Evolutionary conservation across 2,113 vertebrate species (phyloP), one percentile per base, ranked within the genome.

Genomic region (Globicephala melas): DNA sequence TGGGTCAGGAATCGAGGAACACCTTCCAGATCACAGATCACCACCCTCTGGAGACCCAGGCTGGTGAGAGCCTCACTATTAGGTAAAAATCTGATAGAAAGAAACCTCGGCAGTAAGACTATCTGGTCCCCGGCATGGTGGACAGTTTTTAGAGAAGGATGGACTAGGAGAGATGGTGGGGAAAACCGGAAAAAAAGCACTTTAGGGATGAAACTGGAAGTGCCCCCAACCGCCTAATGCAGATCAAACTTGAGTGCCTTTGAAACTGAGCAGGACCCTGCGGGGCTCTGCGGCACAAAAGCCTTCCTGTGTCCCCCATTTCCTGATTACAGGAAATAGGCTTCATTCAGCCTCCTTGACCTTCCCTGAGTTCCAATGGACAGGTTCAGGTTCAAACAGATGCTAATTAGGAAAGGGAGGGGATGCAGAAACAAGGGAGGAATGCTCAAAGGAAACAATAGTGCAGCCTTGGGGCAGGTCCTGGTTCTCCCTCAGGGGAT

Each of bases 401-500:
- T 17, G 74, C 44, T 33, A 20, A n/a, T 4, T 21, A 10, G 50
- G 47, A n/a, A 33, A 31, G 31, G 74, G 0, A 5, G 17, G 17
- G 18, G 44, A 6, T 50, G 74, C 47, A 77, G 74, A 12, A 17
- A 77, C 20, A 33, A 12, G 47, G 44, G 11, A 50, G 74, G 44
- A 77, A 1, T n/a, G n/a, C n/a, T n/a, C n/a, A n/a, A n/a, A n/a
- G n/a, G 47, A 28, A 53, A 53, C 1, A 3, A 7, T 0, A 50
- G 2, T 10, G 5, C 60, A 53, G 47, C 74, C 47, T 13, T 33
- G 74, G 0, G 44, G 2, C 44, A 50, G 74, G 17, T 21, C 44
- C 44, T 33, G 44, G 17, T 21, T 11, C 44, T 17, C 28, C 28
- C 74, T 77, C 44, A 77, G 33, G 74, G 44, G 5, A 77, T 7